These are phyloP conservation scores for Tribolium madens DNA, from an alignment of 1,140 invertebrate species.

Conservation along the genomic window DNA sequence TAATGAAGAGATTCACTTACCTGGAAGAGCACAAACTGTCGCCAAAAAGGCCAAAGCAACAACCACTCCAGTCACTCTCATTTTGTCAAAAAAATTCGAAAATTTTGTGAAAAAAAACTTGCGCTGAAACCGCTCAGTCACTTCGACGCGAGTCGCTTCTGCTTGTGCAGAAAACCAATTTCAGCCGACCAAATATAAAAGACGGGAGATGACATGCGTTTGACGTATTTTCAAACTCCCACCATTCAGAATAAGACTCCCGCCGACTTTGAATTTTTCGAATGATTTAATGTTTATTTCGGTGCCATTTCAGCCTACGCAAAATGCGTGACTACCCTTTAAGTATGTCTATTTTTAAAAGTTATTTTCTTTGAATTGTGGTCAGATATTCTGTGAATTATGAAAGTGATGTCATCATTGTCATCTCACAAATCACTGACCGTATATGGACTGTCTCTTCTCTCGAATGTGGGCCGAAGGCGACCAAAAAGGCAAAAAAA, in stretches of 20 bases:
- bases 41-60: slow-evolving; percentile 50
- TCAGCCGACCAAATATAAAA: slow-evolving; percentile 31
- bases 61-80: slow-evolving; percentile 50
- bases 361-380: neutral
- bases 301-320: neutral
- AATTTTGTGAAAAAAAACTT: neutral
- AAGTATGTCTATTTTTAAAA: neutral
- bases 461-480: neutral
- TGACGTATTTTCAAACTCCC: slow-evolving; percentile 23
- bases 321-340: neutral
- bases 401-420: neutral
- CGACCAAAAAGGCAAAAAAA: neutral
- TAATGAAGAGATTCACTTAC: slow-evolving; percentile 45
- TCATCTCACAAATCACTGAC: neutral
- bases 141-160: slow-evolving; percentile 15
- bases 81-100: slow-evolving; percentile 37
- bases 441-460: neutral
- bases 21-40: slow-evolving; percentile 48
- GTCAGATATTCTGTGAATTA: neutral
- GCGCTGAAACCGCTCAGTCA: neutral
- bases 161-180: slow-evolving; percentile 21
- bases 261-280: slow-evolving; percentile 9
- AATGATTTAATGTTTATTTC: slow-evolving; percentile 4
- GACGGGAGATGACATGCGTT: slow-evolving; percentile 20
- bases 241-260: neutral